Evolutionary conservation across 2,113 vertebrate genomes (phyloP).

Genomic region (Antennarius striatus): DNA sequence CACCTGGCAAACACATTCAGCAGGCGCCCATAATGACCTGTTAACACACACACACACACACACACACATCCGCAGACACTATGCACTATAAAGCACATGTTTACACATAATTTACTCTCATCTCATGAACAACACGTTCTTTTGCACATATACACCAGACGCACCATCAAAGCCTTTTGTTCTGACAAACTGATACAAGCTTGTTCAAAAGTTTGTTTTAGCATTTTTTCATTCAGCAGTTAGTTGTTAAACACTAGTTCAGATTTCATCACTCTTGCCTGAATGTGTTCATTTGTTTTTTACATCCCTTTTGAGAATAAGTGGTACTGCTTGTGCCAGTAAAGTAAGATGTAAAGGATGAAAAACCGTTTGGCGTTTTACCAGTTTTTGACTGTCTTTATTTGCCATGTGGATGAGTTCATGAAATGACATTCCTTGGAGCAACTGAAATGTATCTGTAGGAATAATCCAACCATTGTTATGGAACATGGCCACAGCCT

Average conservation of each 20-base stretch:
- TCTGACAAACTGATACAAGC: conserved; percentile 35
- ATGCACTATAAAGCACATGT: conserved; percentile 62
- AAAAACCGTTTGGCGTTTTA: not conserved
- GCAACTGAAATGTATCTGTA: conserved; percentile 35
- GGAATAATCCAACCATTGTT: conserved; percentile 48
- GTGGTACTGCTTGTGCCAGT: conserved; percentile 58
- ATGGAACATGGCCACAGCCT: not conserved
- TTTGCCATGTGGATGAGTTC: conserved; percentile 37
- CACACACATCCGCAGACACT: conserved; percentile 54
- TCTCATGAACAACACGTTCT: conserved; percentile 49
- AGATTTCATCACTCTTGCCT: conserved; percentile 24
- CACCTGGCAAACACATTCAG: conserved; percentile 42
- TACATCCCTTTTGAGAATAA: not conserved
- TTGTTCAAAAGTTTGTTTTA: conserved; percentile 14
- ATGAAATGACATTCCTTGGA: conserved; percentile 36
- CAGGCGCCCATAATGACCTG: conserved; percentile 33
- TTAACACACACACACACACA: conserved; percentile 29
- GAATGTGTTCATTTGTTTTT: conserved; percentile 7
- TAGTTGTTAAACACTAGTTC: conserved; percentile 29
- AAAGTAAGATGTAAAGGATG: not conserved
- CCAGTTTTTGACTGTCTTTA: conserved; percentile 25
- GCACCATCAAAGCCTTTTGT: conserved; percentile 22
- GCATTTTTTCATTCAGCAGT: conserved; percentile 34
- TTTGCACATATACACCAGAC: conserved; percentile 28
- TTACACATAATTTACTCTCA: conserved; percentile 36